phyloP scores from a whole-genome alignment of 2,888 invertebrate genomes.

The Luperina testacea region DNA sequence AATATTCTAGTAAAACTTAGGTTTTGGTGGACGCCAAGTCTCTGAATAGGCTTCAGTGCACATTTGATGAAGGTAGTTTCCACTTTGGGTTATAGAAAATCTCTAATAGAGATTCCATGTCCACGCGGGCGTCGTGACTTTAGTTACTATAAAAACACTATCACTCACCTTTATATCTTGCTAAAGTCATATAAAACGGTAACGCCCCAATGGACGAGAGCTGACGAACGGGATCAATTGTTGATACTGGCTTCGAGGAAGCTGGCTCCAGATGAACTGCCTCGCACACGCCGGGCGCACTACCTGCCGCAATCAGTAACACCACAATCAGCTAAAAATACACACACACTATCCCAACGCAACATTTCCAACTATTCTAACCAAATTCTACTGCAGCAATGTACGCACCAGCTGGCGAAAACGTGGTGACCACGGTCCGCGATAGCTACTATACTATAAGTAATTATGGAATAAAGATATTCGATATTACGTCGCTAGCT shows the following conservation, averaged over 20 bases:
- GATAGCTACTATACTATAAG: slow-evolving; percentile 78
- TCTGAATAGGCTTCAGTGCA: not conserved
- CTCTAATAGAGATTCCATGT: slow-evolving; percentile 24
- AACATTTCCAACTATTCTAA: slow-evolving; percentile 75
- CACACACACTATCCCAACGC: slow-evolving; percentile 67
- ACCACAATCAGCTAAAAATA: slow-evolving; percentile 69
- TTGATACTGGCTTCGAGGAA: slow-evolving; percentile 86
- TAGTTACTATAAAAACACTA: slow-evolving; percentile 32
- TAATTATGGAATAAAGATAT: slow-evolving; percentile 86
- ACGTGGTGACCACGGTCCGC: slow-evolving; percentile 86
- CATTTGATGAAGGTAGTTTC: not conserved
- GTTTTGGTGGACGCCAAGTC: not conserved
- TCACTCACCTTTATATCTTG: slow-evolving; percentile 96
- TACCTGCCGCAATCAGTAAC: slow-evolving; percentile 84
- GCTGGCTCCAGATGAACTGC: slow-evolving; percentile 73
- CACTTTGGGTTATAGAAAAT: slow-evolving; percentile 23
- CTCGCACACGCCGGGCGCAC: slow-evolving; percentile 84
- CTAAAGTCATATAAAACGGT: slow-evolving; percentile 99
- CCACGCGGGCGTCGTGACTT: slow-evolving; percentile 60
- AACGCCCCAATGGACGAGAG: slow-evolving; percentile 96
- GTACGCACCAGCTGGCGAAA: slow-evolving; percentile 89
- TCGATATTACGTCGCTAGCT: slow-evolving; percentile 83
- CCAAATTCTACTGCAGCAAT: slow-evolving; percentile 81
- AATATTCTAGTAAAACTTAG: not conserved
- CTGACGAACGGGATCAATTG: slow-evolving; percentile 89